Evolutionary conservation across 2,888 invertebrate genomes (phyloP).

Genomic region (Athalia circularis): DNA sequence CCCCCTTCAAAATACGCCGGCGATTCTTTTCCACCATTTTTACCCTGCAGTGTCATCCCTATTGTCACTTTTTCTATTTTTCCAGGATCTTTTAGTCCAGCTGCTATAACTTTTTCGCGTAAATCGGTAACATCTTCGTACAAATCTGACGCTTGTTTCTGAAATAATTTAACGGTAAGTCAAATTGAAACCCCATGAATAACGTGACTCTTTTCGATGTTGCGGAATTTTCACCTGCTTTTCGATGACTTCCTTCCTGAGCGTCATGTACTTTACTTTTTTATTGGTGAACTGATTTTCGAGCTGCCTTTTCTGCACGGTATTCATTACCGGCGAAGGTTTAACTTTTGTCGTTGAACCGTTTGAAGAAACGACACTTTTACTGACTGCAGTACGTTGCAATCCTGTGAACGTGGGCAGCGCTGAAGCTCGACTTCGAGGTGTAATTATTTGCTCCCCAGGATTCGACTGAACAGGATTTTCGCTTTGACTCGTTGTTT

Average conservation of each 20-base stretch:
- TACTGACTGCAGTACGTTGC: background rate
- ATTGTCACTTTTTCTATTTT: slow-evolving; percentile 58
- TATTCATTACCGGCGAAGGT: slow-evolving; percentile 44
- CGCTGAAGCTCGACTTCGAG: slow-evolving; percentile 15
- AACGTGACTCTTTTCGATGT: too few relatives aligned
- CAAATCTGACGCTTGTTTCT: slow-evolving; percentile 60
- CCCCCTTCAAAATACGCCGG: background rate
- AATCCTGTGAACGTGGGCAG: slow-evolving; percentile 12
- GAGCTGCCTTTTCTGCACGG: slow-evolving; percentile 55
- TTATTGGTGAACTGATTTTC: slow-evolving; percentile 62
- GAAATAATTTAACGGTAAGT: background rate
- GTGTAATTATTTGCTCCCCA: slow-evolving; percentile 5
- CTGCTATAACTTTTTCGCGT: slow-evolving; percentile 63
- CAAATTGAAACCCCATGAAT: too few relatives aligned
- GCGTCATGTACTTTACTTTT: slow-evolving; percentile 57
- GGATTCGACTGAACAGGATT: slow-evolving; percentile 2
- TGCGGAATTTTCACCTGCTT: slow-evolving; percentile 57
- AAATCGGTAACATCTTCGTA: slow-evolving; percentile 63
- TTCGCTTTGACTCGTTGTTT: slow-evolving; percentile 6
- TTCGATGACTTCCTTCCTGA: slow-evolving; percentile 59
- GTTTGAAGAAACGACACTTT: background rate
- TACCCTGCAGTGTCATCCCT: slow-evolving; percentile 37
- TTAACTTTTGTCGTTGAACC: slow-evolving; percentile 30
- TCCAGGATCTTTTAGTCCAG: slow-evolving; percentile 65
- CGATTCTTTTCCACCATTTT: background rate